Evolutionary conservation across 1,140 invertebrate species (phyloP), one percentile per base, ranked within the genome.

Genomic region (Vanessa atalanta): DNA sequence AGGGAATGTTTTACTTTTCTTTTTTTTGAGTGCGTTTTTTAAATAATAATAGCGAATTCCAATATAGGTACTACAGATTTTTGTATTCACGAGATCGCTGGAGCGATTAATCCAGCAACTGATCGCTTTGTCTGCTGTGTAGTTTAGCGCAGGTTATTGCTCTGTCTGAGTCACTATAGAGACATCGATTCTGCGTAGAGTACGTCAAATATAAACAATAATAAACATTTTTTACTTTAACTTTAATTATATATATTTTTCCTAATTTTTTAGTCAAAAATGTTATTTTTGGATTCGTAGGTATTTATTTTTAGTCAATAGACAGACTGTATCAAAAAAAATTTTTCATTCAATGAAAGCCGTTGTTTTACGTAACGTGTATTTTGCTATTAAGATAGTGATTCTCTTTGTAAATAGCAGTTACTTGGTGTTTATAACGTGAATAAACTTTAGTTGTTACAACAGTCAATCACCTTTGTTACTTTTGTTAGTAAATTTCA

Each of bases 61-160:
- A 3, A 61, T 61, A 37, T 26, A 20, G 20, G 20, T 20, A 31
- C 14, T 12, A 61, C 11, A 61, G 57, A 4, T 61, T 61, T 51
- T n/a, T 37, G 23, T 15, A 61, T 61, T 61, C 57, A 31, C 23
- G 31, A 37, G 63, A 61, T 43, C 43, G 47, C 55, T 79, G 69
- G 47, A 61, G 66, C 68, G 74, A 83, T 73, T 78, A 75, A 83
- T 87, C 86, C 57, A 61, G 20, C 77, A 70, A 87, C 81, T 48
- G 73, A 79, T 82, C 81, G 75, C 75, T 81, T 81, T 72, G 84
- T 86, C 83, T 85, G 55, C 65, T 74, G 47, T 48, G 48, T 26
- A 47, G 70, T 67, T 65, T 66, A 80, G 76, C 43, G 61, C 69
- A 73, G 75, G 78, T 79, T 79, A 65, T 77, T 79, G 75, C 72